Evolutionary conservation across 2,797 vertebrate genomes (phyloP).

Genomic region (Squalus acanthias): DNA sequence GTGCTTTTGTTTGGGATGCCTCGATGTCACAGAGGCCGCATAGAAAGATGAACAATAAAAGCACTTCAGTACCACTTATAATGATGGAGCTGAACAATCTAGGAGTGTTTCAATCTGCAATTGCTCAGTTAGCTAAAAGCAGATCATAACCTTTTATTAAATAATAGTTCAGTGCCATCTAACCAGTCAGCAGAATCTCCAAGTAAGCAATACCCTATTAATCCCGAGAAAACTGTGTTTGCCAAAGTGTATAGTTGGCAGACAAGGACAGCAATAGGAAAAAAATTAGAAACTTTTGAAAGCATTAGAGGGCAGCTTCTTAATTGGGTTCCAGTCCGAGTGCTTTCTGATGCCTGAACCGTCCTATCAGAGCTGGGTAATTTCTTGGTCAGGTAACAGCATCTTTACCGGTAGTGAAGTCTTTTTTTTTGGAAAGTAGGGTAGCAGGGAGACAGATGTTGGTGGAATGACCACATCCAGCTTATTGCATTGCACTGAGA

Average conservation of each 20-base stretch:
- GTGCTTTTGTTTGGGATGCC: conserved; percentile 4
- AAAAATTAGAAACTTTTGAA: background rate
- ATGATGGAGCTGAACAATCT: background rate
- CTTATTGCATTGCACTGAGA: background rate
- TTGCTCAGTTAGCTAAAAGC: conserved; percentile 32
- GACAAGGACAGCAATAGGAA: background rate
- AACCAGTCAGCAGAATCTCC: background rate
- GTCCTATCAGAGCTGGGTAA: background rate
- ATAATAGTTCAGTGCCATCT: conserved; percentile 14
- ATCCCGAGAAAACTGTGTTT: background rate
- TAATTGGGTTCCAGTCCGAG: background rate
- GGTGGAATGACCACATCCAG: background rate
- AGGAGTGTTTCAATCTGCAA: conserved; percentile 32
- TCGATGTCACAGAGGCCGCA: background rate
- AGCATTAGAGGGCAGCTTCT: background rate
- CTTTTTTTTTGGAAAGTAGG: background rate
- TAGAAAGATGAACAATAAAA: conserved; percentile 14
- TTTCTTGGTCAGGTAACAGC: background rate
- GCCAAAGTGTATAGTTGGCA: background rate
- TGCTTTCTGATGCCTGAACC: background rate
- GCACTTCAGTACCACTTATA: background rate
- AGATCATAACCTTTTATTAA: conserved; percentile 30
- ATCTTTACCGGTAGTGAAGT: background rate
- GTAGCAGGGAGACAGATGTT: background rate
- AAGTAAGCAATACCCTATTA: conserved; percentile 22